Percentiles rank a stretch among this genome's conserved stretches.
Evolutionary conservation across 2,797 vertebrate genomes (phyloP).

Genomic region (Coluber constrictor): DNA sequence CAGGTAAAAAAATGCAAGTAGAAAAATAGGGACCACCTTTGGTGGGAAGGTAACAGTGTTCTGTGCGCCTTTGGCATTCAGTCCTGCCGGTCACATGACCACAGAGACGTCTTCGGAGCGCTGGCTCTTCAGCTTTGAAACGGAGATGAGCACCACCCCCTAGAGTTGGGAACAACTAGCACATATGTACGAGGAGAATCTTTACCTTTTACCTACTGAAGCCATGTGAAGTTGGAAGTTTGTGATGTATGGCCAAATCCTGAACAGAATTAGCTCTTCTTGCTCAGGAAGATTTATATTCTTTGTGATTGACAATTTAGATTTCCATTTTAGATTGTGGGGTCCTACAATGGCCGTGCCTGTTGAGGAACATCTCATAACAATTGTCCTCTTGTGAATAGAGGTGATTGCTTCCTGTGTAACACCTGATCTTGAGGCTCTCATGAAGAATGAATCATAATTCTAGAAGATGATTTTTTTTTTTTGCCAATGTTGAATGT

Average conservation of each 20-base stretch:
- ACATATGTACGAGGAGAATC: too few species aligned
- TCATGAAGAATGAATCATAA: background rate
- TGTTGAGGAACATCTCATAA: background rate
- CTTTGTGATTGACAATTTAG: background rate
- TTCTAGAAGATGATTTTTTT: background rate
- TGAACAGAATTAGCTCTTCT: background rate
- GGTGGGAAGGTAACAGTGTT: too few species aligned
- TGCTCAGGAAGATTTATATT: background rate
- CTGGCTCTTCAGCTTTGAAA: too few species aligned
- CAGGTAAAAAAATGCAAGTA: too few species aligned
- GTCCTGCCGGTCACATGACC: too few species aligned
- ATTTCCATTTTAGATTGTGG: background rate
- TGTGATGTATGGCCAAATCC: background rate
- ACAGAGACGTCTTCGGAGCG: too few species aligned
- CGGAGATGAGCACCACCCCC: too few species aligned
- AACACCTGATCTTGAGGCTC: background rate
- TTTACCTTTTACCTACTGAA: background rate
- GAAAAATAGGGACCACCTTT: too few species aligned
- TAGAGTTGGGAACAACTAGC: too few species aligned
- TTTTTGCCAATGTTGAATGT: background rate
- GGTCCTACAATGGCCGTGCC: background rate
- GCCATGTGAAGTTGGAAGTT: background rate
- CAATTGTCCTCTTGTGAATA: background rate
- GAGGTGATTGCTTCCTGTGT: background rate
- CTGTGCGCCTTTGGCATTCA: too few species aligned